Percentiles rank a stretch among this genome's conserved stretches.
phyloP scores from a whole-genome alignment of 2,888 invertebrate genomes.

The Listrodromus nycthemerus region DNA sequence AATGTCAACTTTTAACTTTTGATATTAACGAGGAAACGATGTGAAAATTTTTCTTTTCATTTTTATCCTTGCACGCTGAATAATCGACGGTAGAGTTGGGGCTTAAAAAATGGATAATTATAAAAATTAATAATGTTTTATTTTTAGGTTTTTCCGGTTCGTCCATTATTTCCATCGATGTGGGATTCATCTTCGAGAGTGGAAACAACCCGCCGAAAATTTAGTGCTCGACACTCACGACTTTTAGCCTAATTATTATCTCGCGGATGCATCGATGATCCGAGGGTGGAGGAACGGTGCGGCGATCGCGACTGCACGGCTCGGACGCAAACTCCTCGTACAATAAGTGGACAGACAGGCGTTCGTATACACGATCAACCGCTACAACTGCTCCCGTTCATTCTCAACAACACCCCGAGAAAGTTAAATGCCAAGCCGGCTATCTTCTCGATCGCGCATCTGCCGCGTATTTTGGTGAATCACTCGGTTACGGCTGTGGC shows the following conservation, averaged over 20 bases:
- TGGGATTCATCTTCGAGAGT: background rate
- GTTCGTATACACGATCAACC: slow-evolving; percentile 30
- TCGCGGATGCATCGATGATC: background rate
- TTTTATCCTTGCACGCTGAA: no score
- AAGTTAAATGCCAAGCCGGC: slow-evolving; percentile 72
- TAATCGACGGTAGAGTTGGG: no score
- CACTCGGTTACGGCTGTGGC: slow-evolving; percentile 74
- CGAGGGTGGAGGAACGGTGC: background rate
- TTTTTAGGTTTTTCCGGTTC: no score
- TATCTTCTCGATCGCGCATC: slow-evolving; percentile 84
- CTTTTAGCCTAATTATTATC: slow-evolving; percentile 1
- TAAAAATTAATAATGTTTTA: no score
- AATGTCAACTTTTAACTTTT: no score
- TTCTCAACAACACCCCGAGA: slow-evolving; percentile 61
- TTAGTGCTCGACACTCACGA: background rate
- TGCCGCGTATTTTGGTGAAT: slow-evolving; percentile 82
- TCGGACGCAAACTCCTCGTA: no score
- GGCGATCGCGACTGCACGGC: background rate
- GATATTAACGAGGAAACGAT: no score
- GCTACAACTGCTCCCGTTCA: slow-evolving; percentile 49
- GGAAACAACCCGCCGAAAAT: background rate
- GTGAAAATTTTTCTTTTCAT: no score
- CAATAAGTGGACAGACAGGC: slow-evolving; percentile 10
- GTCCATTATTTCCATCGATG: background rate
- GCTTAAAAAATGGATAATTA: no score